Percentiles rank a stretch among this genome's conserved stretches.
These are phyloP conservation scores for Julus scanicus DNA, from an alignment of 2,888 invertebrate species.

Conservation along the genomic window DNA sequence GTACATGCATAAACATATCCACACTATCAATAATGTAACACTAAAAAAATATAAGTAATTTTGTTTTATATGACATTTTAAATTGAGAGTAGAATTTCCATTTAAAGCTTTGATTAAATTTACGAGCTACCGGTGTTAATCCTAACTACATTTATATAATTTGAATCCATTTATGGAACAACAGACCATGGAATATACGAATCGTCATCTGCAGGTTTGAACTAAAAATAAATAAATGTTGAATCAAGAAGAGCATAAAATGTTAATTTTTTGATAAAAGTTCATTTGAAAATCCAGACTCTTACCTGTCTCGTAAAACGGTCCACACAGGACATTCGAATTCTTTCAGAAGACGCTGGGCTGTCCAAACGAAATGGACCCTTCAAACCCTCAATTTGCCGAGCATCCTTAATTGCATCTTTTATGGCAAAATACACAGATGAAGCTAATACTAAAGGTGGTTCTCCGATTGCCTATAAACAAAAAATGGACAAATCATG, in stretches of 20 bases:
- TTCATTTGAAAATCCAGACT: not conserved
- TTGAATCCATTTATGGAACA: not conserved
- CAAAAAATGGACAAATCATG: not conserved
- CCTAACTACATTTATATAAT: no score
- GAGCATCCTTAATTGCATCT: conserved; percentile 83
- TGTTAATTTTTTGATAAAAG: not conserved
- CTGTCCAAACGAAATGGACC: conserved; percentile 77
- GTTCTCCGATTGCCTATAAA: conserved; percentile 92
- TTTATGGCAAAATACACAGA: conserved; percentile 90
- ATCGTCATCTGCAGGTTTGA: not conserved
- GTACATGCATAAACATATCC: no score
- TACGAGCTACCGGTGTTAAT: no score
- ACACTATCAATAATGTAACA: no score
- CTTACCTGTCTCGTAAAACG: conserved; percentile 80
- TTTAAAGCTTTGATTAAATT: no score
- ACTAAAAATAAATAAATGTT: not conserved
- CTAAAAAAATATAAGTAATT: no score
- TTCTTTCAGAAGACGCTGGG: conserved; percentile 88
- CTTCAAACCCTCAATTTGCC: conserved; percentile 75
- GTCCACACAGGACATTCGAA: conserved; percentile 90
- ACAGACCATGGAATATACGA: not conserved
- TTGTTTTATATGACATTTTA: no score
- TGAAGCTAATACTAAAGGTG: conserved; percentile 90
- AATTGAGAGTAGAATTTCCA: no score
- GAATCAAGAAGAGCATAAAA: no score